Conservation (phyloP, 2,888 invertebrate genomes). For the Reticulitermes lucifugus region DNA sequence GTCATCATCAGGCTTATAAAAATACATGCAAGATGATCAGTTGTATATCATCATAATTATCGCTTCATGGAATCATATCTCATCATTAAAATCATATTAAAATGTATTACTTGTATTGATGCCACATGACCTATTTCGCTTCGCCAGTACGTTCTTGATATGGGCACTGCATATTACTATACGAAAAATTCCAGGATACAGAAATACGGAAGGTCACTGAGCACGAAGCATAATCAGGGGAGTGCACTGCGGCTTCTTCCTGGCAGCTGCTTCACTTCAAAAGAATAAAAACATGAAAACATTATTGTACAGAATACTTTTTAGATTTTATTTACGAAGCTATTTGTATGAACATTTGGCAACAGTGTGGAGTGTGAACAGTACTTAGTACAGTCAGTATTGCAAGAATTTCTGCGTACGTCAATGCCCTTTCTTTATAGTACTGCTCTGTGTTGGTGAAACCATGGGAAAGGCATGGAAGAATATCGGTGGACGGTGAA, state of each 20-base stretch:
- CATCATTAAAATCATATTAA: too few species aligned
- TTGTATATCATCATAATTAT: too few species aligned
- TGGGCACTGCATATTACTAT: background rate
- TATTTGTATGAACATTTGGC: slow-evolving; percentile 10
- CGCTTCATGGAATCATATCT: too few species aligned
- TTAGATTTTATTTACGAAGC: background rate
- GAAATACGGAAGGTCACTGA: background rate
- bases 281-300: background rate
- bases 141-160: background rate
- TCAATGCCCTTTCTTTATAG: slow-evolving; percentile 11
- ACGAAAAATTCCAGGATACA: background rate
- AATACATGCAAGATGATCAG: too few species aligned
- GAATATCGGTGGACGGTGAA: slow-evolving; percentile 13
- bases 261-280: background rate
- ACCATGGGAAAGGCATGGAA: background rate
- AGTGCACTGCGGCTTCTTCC: background rate
- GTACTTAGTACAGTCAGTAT: slow-evolving; percentile 7
- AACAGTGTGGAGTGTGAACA: background rate
- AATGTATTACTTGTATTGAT: too few species aligned
- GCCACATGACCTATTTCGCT: too few species aligned
- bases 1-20: too few species aligned
- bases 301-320: background rate
- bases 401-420: slow-evolving; percentile 21
- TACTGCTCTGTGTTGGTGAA: background rate
- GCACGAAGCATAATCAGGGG: background rate